These are phyloP conservation scores for Acrobasis suavella DNA, from an alignment of 2,888 invertebrate species.

Conservation along the genomic window DNA sequence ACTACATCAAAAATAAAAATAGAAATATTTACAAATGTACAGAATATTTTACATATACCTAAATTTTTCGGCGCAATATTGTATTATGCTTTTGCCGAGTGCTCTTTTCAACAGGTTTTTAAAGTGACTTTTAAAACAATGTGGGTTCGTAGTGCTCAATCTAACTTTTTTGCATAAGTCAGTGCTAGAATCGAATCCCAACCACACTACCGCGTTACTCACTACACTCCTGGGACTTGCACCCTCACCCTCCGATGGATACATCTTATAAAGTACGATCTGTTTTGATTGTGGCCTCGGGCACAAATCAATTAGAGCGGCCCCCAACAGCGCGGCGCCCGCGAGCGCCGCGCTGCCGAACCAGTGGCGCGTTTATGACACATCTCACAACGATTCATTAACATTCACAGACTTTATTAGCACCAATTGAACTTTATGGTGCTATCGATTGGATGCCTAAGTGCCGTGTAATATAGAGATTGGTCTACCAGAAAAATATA, in stretches of 20 bases:
- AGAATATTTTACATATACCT: too few species aligned
- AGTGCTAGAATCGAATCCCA: constrained; percentile 50
- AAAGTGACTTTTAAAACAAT: too few species aligned
- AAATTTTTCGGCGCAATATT: too few species aligned
- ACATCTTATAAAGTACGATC: constrained; percentile 83
- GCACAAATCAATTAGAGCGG: constrained; percentile 82
- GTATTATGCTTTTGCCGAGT: too few species aligned
- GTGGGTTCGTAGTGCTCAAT: neutral
- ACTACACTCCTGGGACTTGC: constrained; percentile 37
- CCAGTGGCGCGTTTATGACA: constrained; percentile 82
- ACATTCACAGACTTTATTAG: constrained; percentile 78
- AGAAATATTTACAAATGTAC: too few species aligned
- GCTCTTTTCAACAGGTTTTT: too few species aligned
- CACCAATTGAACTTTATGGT: constrained; percentile 63
- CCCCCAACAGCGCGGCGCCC: constrained; percentile 62
- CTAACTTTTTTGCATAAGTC: neutral
- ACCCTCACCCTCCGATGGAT: constrained; percentile 72
- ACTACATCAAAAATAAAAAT: too few species aligned
- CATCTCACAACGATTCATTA: constrained; percentile 79
- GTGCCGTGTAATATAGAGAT: constrained; percentile 32
- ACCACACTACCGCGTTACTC: constrained; percentile 33
- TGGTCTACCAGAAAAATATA: constrained; percentile 13
- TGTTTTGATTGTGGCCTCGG: constrained; percentile 84
- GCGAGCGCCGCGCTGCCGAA: constrained; percentile 61
- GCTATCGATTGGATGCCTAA: constrained; percentile 50